Percentiles rank a stretch among this genome's conserved stretches.
These are phyloP conservation scores for Oreochromis mossambicus DNA, from an alignment of 2,797 vertebrate species.

Conservation along the genomic window DNA sequence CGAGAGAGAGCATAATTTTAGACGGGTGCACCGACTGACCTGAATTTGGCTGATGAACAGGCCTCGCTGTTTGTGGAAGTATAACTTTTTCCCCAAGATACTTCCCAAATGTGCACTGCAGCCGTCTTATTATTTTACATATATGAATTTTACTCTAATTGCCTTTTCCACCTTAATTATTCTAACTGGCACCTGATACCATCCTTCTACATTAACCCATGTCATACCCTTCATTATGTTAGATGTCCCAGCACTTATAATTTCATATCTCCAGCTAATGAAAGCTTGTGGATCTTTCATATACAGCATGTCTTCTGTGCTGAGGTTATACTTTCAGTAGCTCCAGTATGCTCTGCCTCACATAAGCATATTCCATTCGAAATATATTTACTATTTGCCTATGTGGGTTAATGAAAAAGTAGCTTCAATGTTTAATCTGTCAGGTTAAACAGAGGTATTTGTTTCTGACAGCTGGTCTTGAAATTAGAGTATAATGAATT, in stretches of 20 bases:
- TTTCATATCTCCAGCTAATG: constrained; percentile 12
- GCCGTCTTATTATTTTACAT: not conserved
- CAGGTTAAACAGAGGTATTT: not conserved
- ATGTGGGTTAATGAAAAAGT: not conserved
- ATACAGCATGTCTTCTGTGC: not conserved
- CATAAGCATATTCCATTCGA: not conserved
- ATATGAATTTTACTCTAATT: not conserved
- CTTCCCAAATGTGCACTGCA: not conserved
- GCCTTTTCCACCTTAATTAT: not conserved
- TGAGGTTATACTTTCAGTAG: not conserved
- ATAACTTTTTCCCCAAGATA: not conserved
- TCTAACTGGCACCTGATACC: not conserved
- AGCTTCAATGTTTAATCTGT: not conserved
- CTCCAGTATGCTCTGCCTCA: not conserved
- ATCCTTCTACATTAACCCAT: not conserved
- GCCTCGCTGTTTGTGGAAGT: not conserved
- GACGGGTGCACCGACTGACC: not conserved
- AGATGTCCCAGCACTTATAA: not conserved
- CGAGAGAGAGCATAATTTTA: not conserved
- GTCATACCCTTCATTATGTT: not conserved
- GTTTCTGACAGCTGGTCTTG: not conserved
- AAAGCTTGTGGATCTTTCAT: not conserved
- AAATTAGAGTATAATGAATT: not conserved
- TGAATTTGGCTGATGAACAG: constrained; percentile 1
- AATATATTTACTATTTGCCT: not conserved